A percentile compares a stretch with the other conserved stretches of the same genome.
phyloP scores from a whole-genome alignment of 2,888 invertebrate species.

The Drosophila longiperda region DNA sequence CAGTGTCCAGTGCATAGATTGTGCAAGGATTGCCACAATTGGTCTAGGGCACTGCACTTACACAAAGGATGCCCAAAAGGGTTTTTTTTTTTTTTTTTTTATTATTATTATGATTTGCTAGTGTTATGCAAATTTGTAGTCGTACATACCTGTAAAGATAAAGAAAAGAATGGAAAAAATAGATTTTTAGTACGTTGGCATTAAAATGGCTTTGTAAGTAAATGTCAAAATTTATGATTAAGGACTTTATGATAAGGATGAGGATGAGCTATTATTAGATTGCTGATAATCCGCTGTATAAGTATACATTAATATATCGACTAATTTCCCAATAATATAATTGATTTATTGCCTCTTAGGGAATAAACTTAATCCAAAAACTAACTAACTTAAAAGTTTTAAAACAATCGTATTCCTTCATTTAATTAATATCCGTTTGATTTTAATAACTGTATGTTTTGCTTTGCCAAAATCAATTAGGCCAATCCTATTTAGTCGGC shows the following conservation, averaged over 20 bases:
- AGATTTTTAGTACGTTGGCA: slow-evolving; percentile 50
- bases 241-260: slow-evolving; percentile 10
- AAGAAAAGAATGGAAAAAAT: slow-evolving; percentile 29
- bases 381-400: not conserved
- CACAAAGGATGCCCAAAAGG: slow-evolving; percentile 58
- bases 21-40: slow-evolving; percentile 41
- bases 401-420: not conserved
- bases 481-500: slow-evolving; percentile 11
- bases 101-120: slow-evolving; percentile 27
- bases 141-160: slow-evolving; percentile 74
- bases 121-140: slow-evolving; percentile 65
- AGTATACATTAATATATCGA: not conserved
- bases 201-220: slow-evolving; percentile 48
- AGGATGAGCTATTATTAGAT: slow-evolving; percentile 3
- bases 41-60: slow-evolving; percentile 53
- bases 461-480: slow-evolving; percentile 25
- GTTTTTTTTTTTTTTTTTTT: slow-evolving; percentile 24
- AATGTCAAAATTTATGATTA: slow-evolving; percentile 44
- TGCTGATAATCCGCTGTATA: not conserved
- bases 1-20: slow-evolving; percentile 70
- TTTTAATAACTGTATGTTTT: not conserved
- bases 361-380: not conserved
- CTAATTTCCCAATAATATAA: not conserved
- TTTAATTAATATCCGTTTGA: slow-evolving; percentile 5
- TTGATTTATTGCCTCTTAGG: not conserved